phyloP scores from a whole-genome alignment of 2,113 vertebrate species.

The Dryoscopus gambensis region DNA sequence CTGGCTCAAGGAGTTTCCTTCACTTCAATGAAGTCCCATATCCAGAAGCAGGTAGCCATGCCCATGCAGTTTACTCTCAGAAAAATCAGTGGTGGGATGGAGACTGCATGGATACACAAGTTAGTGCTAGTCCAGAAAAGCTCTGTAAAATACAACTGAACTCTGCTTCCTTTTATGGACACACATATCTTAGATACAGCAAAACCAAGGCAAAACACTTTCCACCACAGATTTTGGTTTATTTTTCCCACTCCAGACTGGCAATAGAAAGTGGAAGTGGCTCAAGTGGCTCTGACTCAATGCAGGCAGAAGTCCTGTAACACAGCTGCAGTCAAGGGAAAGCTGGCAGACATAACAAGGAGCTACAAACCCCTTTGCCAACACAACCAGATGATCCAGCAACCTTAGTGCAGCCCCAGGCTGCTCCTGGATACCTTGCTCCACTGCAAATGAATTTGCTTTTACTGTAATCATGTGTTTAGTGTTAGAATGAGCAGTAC shows the following conservation, averaged over 20 bases:
- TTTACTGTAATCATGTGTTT: neutral
- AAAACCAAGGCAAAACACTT: conserved; percentile 5
- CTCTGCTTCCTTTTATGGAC: neutral
- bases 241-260: neutral
- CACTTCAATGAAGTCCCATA: neutral
- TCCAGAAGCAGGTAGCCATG: neutral
- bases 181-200: neutral
- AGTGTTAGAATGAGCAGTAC: neutral
- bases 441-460: neutral
- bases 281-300: neutral
- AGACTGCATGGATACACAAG: neutral
- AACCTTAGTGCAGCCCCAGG: neutral
- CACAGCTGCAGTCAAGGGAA: neutral
- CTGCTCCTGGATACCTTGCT: neutral
- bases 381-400: neutral
- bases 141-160: neutral
- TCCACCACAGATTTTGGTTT: neutral
- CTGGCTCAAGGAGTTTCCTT: neutral
- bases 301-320: neutral
- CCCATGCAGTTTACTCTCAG: neutral
- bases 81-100: neutral
- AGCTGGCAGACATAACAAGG: neutral
- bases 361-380: neutral
- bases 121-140: neutral
- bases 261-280: neutral